These are phyloP conservation scores for Acanthopagrus latus DNA, from an alignment of 2,797 vertebrate genomes.

Conservation along the genomic window DNA sequence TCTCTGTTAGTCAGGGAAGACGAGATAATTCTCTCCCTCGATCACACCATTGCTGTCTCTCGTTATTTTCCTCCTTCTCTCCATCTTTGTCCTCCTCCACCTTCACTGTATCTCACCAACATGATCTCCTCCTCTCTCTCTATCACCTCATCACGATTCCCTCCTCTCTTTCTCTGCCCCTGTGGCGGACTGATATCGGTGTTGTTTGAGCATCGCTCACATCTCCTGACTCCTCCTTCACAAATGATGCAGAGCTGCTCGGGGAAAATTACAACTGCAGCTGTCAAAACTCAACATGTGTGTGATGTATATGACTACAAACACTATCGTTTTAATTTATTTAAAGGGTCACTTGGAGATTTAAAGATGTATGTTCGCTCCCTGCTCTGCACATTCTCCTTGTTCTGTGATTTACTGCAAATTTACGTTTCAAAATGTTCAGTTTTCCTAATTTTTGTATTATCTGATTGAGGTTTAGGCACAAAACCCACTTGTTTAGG, in stretches of 20 bases:
- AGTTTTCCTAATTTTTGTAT: too few relatives aligned
- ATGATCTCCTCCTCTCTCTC: conserved; percentile 8
- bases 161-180: conserved; percentile 2
- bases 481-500: too few relatives aligned
- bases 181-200: conserved; percentile 46
- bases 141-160: conserved; percentile 31
- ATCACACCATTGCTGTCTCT: conserved; percentile 20
- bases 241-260: neutral
- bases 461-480: too few relatives aligned
- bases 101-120: conserved; percentile 14
- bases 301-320: too few relatives aligned
- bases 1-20: conserved; percentile 52
- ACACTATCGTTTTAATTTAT: neutral
- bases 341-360: neutral
- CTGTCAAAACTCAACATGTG: too few relatives aligned
- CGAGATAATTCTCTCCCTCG: conserved; percentile 44
- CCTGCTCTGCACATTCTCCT: neutral
- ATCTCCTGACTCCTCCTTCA: conserved; percentile 29
- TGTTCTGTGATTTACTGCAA: neutral
- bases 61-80: neutral
- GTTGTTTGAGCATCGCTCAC: conserved; percentile 39
- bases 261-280: too few relatives aligned
- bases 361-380: neutral
- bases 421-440: too few relatives aligned
- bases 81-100: neutral